Percentiles rank a stretch among this genome's conserved stretches.
These are phyloP conservation scores for Takifugu bimaculatus DNA, from an alignment of 2,113 vertebrate species.

Conservation along the genomic window DNA sequence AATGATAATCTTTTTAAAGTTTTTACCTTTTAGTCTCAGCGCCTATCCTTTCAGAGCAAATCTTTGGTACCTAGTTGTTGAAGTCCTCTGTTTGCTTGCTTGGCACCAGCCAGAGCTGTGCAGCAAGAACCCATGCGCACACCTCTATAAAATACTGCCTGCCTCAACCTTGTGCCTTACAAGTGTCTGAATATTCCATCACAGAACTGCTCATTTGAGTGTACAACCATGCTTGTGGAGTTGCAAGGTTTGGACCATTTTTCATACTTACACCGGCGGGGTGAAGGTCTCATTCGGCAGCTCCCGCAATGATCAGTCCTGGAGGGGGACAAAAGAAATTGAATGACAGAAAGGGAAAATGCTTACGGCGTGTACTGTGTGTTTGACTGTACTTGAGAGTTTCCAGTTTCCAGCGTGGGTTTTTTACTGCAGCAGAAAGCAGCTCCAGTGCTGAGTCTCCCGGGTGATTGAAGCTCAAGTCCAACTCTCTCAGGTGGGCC, in stretches of 20 bases:
- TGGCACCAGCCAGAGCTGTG: no score
- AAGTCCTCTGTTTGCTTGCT: no score
- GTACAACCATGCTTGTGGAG: not conserved
- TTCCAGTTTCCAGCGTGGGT: constrained; percentile 23
- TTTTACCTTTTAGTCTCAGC: no score
- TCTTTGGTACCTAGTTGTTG: no score
- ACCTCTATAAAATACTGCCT: not conserved
- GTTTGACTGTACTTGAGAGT: constrained; percentile 25
- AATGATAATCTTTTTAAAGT: no score
- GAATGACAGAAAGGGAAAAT: not conserved
- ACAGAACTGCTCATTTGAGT: no score
- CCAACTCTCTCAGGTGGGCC: constrained; percentile 37
- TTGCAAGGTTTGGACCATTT: not conserved
- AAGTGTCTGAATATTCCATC: no score
- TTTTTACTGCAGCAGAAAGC: not conserved
- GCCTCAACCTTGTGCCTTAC: no score
- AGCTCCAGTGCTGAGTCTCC: constrained; percentile 12
- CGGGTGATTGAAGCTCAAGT: constrained; percentile 43
- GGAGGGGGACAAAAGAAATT: not conserved
- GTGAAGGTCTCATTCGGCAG: constrained; percentile 10
- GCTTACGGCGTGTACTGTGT: not conserved
- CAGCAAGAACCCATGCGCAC: no score
- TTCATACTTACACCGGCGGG: constrained; percentile 26
- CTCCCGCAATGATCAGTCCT: constrained; percentile 31
- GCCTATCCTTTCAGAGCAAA: no score